phyloP scores from a whole-genome alignment of 2,113 vertebrate species.

The Cynoglossus semilaevis region DNA sequence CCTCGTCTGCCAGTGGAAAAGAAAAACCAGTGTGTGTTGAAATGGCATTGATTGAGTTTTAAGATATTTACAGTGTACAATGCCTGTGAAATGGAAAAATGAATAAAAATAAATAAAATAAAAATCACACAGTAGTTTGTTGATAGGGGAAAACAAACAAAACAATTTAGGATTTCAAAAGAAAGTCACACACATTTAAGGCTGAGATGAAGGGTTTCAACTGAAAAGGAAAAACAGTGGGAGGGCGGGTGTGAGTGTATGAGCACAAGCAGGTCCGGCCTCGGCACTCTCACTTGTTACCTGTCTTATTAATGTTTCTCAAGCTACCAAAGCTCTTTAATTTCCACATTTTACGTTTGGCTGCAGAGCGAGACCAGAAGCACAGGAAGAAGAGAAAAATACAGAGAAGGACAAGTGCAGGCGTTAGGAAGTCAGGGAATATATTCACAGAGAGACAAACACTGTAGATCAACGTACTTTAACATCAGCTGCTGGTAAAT shows the following conservation, averaged over 20 bases:
- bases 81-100: not conserved
- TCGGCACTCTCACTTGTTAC: constrained; percentile 75
- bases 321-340: constrained; percentile 99
- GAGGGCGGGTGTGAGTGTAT: not conserved
- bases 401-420: constrained; percentile 57
- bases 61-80: not conserved
- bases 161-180: constrained; percentile 6
- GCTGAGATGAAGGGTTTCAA: not conserved
- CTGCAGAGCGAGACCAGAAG: constrained; percentile 82
- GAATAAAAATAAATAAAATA: not conserved
- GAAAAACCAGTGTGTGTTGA: not conserved
- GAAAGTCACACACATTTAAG: not conserved
- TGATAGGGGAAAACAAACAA: constrained; percentile 15
- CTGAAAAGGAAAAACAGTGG: no score
- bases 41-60: not conserved
- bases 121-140: constrained; percentile 8
- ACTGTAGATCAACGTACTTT: not conserved
- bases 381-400: constrained; percentile 46
- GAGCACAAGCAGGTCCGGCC: constrained; percentile 4
- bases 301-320: constrained; percentile 99
- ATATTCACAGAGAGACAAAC: constrained; percentile 27
- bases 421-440: constrained; percentile 59
- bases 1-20: constrained; percentile 78
- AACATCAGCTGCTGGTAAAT: not conserved
- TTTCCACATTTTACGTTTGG: constrained; percentile 99